phyloP scores from a whole-genome alignment of 2,113 vertebrate species.

The Brevimyrus niger region DNA sequence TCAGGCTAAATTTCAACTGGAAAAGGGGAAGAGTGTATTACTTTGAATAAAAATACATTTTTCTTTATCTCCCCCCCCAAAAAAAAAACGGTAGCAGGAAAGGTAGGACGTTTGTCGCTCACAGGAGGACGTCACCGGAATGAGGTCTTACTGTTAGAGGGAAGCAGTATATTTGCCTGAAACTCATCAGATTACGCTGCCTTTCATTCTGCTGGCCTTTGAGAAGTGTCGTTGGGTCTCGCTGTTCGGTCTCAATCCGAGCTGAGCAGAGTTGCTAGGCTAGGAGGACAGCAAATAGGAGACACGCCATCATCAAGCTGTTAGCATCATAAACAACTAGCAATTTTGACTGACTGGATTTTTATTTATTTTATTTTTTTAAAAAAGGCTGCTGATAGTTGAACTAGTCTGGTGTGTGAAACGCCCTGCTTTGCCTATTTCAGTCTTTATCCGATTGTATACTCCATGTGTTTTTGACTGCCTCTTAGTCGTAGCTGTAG shows the following conservation, averaged over 20 bases:
- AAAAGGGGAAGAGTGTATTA: not conserved
- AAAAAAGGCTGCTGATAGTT: not conserved
- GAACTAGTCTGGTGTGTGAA: not conserved
- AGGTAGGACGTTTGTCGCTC: not conserved
- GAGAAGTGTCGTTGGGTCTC: not conserved
- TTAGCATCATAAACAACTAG: not conserved
- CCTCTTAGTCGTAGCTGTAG: not conserved
- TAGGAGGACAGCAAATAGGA: not conserved
- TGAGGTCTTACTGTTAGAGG: not conserved
- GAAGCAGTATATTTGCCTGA: not conserved
- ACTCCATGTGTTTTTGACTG: not conserved
- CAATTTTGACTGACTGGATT: not conserved
- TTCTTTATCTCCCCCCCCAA: not conserved
- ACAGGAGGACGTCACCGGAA: not conserved
- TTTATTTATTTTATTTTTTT: no score
- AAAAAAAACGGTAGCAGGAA: not conserved
- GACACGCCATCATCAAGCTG: not conserved
- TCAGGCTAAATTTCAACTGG: not conserved
- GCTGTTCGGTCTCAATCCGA: not conserved
- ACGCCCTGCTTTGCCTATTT: not conserved
- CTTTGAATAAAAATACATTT: not conserved
- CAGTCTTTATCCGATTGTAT: not conserved
- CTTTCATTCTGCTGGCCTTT: not conserved
- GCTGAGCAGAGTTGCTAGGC: not conserved
- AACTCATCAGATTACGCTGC: not conserved